phyloP scores from a whole-genome alignment of 2,113 vertebrate species.

The Lichenostomus cassidix region DNA sequence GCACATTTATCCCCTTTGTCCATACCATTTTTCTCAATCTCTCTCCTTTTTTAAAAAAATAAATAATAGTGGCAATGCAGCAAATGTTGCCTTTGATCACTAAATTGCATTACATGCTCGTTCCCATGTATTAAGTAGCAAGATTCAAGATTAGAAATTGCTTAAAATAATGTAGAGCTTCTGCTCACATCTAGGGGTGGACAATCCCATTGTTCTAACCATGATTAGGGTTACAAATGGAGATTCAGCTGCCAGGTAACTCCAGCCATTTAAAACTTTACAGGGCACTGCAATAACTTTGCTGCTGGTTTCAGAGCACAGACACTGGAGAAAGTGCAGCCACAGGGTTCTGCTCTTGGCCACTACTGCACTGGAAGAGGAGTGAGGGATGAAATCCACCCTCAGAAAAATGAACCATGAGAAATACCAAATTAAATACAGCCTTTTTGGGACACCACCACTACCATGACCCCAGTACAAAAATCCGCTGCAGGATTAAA shows the following conservation, averaged over 20 bases:
- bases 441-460: neutral
- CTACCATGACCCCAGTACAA: neutral
- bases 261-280: neutral
- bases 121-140: neutral
- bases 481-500: neutral
- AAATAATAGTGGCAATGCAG: neutral
- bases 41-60: neutral
- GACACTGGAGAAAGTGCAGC: neutral
- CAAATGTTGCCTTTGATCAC: neutral
- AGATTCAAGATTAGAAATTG: neutral
- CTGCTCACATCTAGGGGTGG: neutral
- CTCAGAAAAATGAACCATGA: neutral
- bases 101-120: neutral
- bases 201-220: neutral
- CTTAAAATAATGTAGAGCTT: neutral
- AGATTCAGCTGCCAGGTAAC: neutral
- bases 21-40: neutral
- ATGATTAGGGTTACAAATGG: neutral
- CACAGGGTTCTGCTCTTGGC: neutral
- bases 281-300: neutral
- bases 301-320: neutral
- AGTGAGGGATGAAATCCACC: neutral
- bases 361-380: neutral
- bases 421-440: neutral
- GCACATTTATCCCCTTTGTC: neutral